These are phyloP conservation scores for Watsonalla binaria DNA, from an alignment of 2,888 invertebrate species.

Conservation along the genomic window DNA sequence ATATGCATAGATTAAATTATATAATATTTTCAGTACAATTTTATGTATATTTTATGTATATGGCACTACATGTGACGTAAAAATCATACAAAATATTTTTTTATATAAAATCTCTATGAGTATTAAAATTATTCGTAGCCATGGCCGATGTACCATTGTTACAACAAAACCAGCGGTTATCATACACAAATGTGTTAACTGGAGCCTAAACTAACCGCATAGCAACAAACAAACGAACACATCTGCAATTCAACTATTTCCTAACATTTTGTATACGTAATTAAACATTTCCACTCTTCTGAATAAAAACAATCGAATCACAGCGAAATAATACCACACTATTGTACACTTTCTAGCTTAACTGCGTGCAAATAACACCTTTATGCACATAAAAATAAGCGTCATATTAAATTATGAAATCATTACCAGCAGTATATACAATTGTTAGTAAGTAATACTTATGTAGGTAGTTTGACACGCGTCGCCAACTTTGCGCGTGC, in stretches of 20 bases:
- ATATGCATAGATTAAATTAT: no score
- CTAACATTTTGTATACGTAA: constrained; percentile 54
- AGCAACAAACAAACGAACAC: constrained; percentile 26
- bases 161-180: constrained; percentile 27
- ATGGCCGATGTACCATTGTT: constrained; percentile 29
- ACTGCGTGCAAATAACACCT: neutral
- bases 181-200: constrained; percentile 26
- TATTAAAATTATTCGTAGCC: constrained; percentile 26
- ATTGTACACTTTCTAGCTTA: neutral
- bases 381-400: constrained; percentile 15
- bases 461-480: constrained; percentile 56
- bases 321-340: constrained; percentile 31
- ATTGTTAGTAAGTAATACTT: constrained; percentile 13
- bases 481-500: constrained; percentile 39
- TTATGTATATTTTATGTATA: no score
- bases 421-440: constrained; percentile 14
- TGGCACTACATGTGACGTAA: no score
- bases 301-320: constrained; percentile 70
- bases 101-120: no score
- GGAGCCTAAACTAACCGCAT: constrained; percentile 30
- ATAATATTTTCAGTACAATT: no score
- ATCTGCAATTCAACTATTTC: constrained; percentile 41
- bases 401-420: constrained; percentile 12
- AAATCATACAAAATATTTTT: no score
- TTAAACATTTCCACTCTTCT: constrained; percentile 68